These are phyloP conservation scores for Lithobates pipiens DNA, from an alignment of 2,797 vertebrate genomes.

Conservation along the genomic window DNA sequence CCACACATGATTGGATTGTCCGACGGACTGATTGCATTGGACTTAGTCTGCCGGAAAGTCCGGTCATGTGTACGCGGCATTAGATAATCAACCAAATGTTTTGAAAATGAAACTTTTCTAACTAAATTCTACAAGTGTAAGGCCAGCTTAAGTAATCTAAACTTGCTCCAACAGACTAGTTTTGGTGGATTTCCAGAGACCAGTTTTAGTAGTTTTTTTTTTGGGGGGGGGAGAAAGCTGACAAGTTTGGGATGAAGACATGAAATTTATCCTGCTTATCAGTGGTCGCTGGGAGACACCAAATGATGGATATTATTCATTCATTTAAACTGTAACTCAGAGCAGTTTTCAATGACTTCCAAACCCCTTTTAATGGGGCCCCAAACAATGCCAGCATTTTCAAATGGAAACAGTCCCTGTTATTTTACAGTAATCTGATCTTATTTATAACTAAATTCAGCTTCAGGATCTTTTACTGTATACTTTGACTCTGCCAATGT, in stretches of 20 bases:
- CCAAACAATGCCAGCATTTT: background rate
- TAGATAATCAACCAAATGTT: too few relatives aligned
- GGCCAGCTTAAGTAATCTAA: too few relatives aligned
- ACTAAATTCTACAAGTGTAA: too few relatives aligned
- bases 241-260: background rate
- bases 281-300: background rate
- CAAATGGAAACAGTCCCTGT: background rate
- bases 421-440: conserved; percentile 8
- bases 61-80: too few relatives aligned
- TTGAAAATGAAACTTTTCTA: too few relatives aligned
- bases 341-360: background rate
- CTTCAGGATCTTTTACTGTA: background rate
- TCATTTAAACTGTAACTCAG: background rate
- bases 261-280: background rate
- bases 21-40: too few relatives aligned
- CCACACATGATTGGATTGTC: too few relatives aligned
- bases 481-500: conserved; percentile 48
- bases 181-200: too few relatives aligned
- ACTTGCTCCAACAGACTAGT: too few relatives aligned
- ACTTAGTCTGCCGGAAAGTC: too few relatives aligned
- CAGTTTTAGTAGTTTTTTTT: too few relatives aligned
- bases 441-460: background rate
- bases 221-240: too few relatives aligned
- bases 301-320: background rate
- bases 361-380: background rate